Evolutionary conservation across 1,140 invertebrate genomes (phyloP).

Genomic region (Daktulosphaira vitifoliae): DNA sequence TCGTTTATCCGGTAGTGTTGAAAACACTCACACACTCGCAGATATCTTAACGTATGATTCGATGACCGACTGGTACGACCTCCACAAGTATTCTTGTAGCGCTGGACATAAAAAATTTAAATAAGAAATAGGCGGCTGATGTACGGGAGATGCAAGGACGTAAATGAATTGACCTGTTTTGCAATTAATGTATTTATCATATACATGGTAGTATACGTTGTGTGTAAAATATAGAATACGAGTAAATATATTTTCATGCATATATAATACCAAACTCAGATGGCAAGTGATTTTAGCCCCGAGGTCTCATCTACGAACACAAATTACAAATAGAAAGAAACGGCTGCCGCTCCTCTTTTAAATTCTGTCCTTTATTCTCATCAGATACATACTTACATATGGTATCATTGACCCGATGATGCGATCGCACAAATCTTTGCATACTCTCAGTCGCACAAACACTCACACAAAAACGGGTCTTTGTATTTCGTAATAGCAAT

Average conservation of each 20-base stretch:
- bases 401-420: conserved; percentile 26
- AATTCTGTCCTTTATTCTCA: neutral
- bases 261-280: too few species aligned
- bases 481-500: too few species aligned
- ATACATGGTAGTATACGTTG: neutral
- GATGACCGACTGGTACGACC: neutral
- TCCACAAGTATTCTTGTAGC: neutral
- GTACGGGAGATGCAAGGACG: conserved; percentile 2
- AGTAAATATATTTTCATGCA: too few species aligned
- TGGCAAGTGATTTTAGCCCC: neutral
- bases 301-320: neutral
- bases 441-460: neutral
- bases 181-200: conserved; percentile 14
- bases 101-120: neutral
- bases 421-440: conserved; percentile 13
- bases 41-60: too few species aligned
- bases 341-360: conserved; percentile 12
- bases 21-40: too few species aligned
- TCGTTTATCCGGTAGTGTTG: too few species aligned
- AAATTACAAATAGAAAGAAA: neutral
- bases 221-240: neutral
- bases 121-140: neutral
- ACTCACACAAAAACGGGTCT: neutral
- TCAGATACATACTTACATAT: neutral
- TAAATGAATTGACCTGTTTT: conserved; percentile 21